Evolutionary conservation across 2,113 vertebrate genomes (phyloP), one percentile per base, ranked within the genome.

Genomic region (Catharus minimus): DNA sequence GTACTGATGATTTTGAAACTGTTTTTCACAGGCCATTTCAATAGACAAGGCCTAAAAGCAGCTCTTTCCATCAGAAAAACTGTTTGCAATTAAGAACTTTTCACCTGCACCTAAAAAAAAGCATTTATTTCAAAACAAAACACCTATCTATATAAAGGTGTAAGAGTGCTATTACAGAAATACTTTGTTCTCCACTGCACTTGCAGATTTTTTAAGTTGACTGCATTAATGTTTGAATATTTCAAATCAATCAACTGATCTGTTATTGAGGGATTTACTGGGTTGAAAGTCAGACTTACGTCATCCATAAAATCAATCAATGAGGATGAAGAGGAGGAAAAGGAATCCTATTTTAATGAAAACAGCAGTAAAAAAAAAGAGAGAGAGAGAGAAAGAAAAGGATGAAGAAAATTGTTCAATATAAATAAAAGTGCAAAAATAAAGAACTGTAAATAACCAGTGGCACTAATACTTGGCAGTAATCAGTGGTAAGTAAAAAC

Each of bases 291-390:
- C 92, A 97, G 97, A 99, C 99, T 99, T 99, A 99, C 98, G 97
- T 99, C 98, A 98, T 99, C 98, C 98, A 98, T 99, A 98, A 99
- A 99, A 98, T 98, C 98, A 98, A 98, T 98, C 98, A 99, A 98
- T 98, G 98, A 99, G 95, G 98, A 99, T 96, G 98, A 99, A 93
- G 98, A 99, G 94, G 98, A 99, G 92, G 98, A 99, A 97, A 98
- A 98, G 96, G 98, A 99, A 97, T 99, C 98, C 98, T 99, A 98
- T 98, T 97, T 97, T 97, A 98, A 96, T 96, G 97, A 97, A 98
- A 96, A 98, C 94, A 98, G 97, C 98, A 98, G 97, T 97, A 96
- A 98, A 97, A 96, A 97, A 97, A 95, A 97, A 36, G 88, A 82
- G 39, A 91, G 68, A 91, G 68, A 97, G 97, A 96, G 74, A 95